phyloP scores from a whole-genome alignment of 2,797 vertebrate species.

The Geotrypetes seraphini region DNA sequence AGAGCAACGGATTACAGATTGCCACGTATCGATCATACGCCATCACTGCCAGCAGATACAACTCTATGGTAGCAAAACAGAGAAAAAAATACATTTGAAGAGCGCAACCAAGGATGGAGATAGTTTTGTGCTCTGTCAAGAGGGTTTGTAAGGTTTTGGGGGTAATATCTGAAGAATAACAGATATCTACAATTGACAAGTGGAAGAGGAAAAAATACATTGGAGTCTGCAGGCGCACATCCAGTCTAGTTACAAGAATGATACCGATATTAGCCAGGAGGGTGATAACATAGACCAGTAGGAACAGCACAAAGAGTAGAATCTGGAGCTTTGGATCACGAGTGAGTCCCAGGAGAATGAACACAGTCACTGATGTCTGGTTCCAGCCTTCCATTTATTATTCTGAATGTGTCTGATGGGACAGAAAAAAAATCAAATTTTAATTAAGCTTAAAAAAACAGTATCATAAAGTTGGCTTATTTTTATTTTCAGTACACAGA shows the following conservation, averaged over 20 bases:
- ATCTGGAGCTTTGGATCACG: constrained; percentile 9
- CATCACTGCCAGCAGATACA: constrained; percentile 35
- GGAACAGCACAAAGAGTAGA: constrained; percentile 18
- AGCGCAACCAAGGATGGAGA: constrained; percentile 15
- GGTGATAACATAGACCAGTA: constrained; percentile 20
- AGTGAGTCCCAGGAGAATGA: constrained; percentile 31
- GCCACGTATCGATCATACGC: constrained; percentile 36
- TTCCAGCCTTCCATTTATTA: constrained; percentile 8
- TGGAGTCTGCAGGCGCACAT: constrained; percentile 16
- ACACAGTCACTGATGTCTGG: not conserved
- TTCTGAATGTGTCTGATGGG: no score
- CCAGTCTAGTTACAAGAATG: constrained; percentile 12
- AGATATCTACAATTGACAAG: constrained; percentile 30
- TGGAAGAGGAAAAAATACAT: constrained; percentile 38
- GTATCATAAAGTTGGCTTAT: no score
- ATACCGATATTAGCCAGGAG: constrained; percentile 23
- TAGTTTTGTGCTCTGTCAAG: constrained; percentile 4
- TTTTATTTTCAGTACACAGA: no score
- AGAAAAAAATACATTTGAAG: constrained; percentile 20
- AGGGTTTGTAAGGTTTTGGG: constrained; percentile 28
- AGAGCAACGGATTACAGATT: constrained; percentile 36
- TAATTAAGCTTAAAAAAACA: no score
- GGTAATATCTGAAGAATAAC: constrained; percentile 26
- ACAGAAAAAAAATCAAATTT: no score
- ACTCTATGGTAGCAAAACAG: constrained; percentile 33